Conservation (phyloP, 2,888 invertebrate species). For the Zaprionus bogoriensis region DNA sequence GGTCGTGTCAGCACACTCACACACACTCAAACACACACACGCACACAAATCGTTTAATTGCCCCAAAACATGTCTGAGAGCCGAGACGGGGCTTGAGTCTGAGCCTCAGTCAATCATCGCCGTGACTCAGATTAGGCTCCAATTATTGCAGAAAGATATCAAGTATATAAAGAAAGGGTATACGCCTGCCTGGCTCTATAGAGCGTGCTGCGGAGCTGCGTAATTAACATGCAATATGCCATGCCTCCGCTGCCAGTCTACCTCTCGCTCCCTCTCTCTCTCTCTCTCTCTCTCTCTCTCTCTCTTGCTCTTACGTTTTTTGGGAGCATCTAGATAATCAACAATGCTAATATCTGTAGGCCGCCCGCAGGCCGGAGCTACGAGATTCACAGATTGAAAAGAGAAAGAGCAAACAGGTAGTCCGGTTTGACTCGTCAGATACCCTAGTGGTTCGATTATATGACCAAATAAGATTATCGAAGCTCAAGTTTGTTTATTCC, state of each 20-base stretch:
- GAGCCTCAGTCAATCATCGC: conserved; percentile 39
- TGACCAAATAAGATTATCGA: background rate
- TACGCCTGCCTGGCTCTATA: background rate
- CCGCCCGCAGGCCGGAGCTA: conserved; percentile 60
- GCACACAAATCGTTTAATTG: conserved; percentile 66
- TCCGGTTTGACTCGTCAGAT: background rate
- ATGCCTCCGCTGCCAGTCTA: conserved; percentile 11
- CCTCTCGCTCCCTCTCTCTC: background rate
- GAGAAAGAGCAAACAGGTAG: background rate
- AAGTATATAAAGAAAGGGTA: conserved; percentile 1
- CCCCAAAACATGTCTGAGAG: conserved; percentile 35
- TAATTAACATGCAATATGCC: conserved; percentile 54
- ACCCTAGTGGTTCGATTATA: background rate
- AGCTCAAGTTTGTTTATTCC: too few species aligned
- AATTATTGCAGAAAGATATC: conserved; percentile 55
- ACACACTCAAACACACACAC: conserved; percentile 22
- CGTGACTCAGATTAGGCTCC: conserved; percentile 63
- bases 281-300: background rate
- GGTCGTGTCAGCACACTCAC: conserved; percentile 18
- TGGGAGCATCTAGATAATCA: conserved; percentile 44
- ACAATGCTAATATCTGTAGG: conserved; percentile 67
- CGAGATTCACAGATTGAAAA: conserved; percentile 19
- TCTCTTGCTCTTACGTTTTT: background rate
- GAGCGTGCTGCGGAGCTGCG: conserved; percentile 36
- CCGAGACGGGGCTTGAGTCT: conserved; percentile 6